Base-by-base conservation (phyloP, 2,113 vertebrate genomes). In the Ptychochromis oligacanthus region DNA sequence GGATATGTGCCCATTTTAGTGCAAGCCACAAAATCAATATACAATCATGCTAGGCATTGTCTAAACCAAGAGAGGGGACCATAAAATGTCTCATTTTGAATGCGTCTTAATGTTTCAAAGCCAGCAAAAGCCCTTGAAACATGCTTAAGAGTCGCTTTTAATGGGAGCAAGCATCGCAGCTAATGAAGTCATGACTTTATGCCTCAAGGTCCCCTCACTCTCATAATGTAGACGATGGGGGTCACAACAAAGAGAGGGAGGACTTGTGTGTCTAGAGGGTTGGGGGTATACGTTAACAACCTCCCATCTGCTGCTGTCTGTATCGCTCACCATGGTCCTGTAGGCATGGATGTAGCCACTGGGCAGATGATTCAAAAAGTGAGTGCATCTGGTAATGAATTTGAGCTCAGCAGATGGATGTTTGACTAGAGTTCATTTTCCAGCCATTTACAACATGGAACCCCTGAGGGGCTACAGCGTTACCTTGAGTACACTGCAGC, bases 371-470 rank as follows among this genome's bases (percentile, higher is more conserved):
- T 89, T 87, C 36, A 40, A 84, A 34, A 85, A 88, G 83, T 76
- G 86, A 91, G 79, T 81, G 86, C 92, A 84, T 90, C 86, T 83
- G 80, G 84, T 87, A 89, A 93, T 89, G 90, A 90, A 81, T 85
- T 38, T 82, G 82, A 55, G 81, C 81, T 83, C 76, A 17, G 81
- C 91, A 91, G 91, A 93, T 84, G 91, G 86, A 88, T 84, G 77
- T 87, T 82, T 83, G 81, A 85, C 67, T 52, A 59, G 55, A 81
- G 78, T 84, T 83, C 60, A 79, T 89, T 75, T 91, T 78, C 59
- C 26, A 76, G 65, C 60, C 76, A 83, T 89, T 87, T 85, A 77
- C 81, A 80, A 85, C 84, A 43, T 7, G 9, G 43, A 17, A 59
- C 6, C 62, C 82, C 80, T 1, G 64, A 54, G 81, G 84, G 59